These are phyloP conservation scores for Bicyclus anynana DNA, from an alignment of 1,140 invertebrate genomes.

Conservation along the genomic window DNA sequence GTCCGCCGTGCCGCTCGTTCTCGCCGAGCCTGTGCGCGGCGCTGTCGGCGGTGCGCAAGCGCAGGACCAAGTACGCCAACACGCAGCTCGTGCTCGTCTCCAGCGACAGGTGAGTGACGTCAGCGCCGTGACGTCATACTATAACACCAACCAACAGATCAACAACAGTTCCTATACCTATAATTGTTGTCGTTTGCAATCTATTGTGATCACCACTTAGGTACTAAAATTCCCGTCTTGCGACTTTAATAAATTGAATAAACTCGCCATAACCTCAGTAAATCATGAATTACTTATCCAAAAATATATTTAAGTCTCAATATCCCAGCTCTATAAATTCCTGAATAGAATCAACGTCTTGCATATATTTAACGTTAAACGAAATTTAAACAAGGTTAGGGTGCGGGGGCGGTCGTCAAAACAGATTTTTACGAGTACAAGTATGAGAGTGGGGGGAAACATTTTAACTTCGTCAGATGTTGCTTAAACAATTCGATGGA, in stretches of 20 bases:
- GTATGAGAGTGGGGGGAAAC: not conserved
- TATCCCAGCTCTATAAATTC: too few relatives aligned
- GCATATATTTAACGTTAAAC: not conserved
- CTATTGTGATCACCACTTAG: too few relatives aligned
- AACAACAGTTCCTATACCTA: too few relatives aligned
- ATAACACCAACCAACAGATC: too few relatives aligned
- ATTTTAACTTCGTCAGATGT: slow-evolving; percentile 3
- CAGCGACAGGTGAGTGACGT: slow-evolving; percentile 83
- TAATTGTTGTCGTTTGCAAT: too few relatives aligned
- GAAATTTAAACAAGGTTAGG: not conserved
- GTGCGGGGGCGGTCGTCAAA: not conserved
- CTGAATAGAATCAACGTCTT: not conserved
- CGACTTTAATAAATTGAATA: too few relatives aligned
- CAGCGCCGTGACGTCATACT: not conserved
- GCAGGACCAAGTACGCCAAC: slow-evolving; percentile 81
- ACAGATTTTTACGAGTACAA: slow-evolving; percentile 4
- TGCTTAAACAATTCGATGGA: slow-evolving; percentile 19
- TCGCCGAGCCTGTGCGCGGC: slow-evolving; percentile 85
- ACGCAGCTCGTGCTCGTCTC: slow-evolving; percentile 88
- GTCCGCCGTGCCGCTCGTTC: slow-evolving; percentile 89
- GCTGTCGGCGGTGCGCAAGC: slow-evolving; percentile 83
- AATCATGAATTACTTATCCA: too few relatives aligned
- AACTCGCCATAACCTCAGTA: too few relatives aligned
- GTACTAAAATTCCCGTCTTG: too few relatives aligned
- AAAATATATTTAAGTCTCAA: too few relatives aligned